Evolutionary conservation across 2,797 vertebrate genomes (phyloP).

Genomic region (Phaenicophaeus curvirostris): DNA sequence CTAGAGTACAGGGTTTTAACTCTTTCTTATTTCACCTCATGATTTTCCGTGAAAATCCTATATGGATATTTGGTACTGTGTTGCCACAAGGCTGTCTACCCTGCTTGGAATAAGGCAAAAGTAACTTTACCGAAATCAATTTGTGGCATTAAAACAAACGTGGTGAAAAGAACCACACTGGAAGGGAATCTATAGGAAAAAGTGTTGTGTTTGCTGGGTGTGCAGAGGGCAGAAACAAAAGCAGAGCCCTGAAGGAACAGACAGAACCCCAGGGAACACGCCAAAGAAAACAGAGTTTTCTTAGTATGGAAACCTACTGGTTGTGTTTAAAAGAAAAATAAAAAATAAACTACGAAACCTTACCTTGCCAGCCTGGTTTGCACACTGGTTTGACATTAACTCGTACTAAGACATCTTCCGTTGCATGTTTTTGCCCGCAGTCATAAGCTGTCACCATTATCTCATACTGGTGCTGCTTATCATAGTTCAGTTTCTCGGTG

Average conservation of each 20-base stretch:
- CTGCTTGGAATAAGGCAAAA: neutral
- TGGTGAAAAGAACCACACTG: neutral
- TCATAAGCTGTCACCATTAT: slow-evolving; percentile 93
- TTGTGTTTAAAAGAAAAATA: neutral
- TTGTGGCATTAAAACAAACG: neutral
- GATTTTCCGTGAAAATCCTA: neutral
- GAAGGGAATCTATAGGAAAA: neutral
- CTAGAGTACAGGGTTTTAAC: neutral
- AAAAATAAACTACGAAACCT: neutral
- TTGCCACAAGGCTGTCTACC: neutral
- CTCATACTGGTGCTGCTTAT: slow-evolving; percentile 89
- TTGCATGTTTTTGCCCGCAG: slow-evolving; percentile 91
- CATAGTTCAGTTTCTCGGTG: slow-evolving; percentile 92
- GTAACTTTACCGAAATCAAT: neutral
- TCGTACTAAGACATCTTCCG: slow-evolving; percentile 85
- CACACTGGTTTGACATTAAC: slow-evolving; percentile 94
- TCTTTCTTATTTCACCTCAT: neutral
- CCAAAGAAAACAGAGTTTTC: neutral
- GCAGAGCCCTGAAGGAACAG: neutral
- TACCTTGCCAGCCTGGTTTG: slow-evolving; percentile 98
- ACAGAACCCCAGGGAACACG: neutral
- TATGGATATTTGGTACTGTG: neutral
- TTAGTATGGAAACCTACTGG: neutral
- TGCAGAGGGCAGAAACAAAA: neutral
- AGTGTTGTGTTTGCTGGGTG: neutral